These are phyloP conservation scores for Epinephelus awoara DNA, from an alignment of 2,797 vertebrate species.

Conservation along the genomic window DNA sequence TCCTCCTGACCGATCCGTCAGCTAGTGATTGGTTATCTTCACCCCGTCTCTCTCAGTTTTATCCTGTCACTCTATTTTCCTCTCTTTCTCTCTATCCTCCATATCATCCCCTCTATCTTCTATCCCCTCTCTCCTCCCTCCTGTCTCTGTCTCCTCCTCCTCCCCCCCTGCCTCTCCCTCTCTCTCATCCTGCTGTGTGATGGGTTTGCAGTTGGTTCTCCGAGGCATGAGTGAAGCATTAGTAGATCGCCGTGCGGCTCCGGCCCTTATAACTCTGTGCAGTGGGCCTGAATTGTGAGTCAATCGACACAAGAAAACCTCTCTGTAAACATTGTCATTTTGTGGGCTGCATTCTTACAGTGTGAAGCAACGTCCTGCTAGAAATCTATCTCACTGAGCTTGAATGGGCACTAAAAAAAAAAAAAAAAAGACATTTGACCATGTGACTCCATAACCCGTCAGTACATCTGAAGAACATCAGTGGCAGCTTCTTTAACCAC, in stretches of 20 bases:
- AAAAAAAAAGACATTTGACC: background rate
- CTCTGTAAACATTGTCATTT: slow-evolving; percentile 69
- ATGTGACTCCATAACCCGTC: background rate
- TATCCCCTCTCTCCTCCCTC: slow-evolving; percentile 62
- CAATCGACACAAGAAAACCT: slow-evolving; percentile 72
- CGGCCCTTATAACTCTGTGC: slow-evolving; percentile 99
- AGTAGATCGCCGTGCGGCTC: slow-evolving; percentile 99
- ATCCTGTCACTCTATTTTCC: slow-evolving; percentile 43
- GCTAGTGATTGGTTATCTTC: slow-evolving; percentile 59
- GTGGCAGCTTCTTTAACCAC: slow-evolving; percentile 13
- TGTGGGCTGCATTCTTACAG: slow-evolving; percentile 75
- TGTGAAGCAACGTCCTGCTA: slow-evolving; percentile 13
- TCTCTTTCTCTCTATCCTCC: slow-evolving; percentile 31
- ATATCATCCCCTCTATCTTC: slow-evolving; percentile 53
- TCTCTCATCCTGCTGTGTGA: slow-evolving; percentile 87
- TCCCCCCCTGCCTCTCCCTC: slow-evolving; percentile 73
- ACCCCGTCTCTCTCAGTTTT: slow-evolving; percentile 52
- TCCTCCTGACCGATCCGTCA: slow-evolving; percentile 60
- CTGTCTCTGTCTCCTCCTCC: slow-evolving; percentile 61
- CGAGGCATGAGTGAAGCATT: slow-evolving; percentile 99
- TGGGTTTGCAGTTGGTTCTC: slow-evolving; percentile 98
- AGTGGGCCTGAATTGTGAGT: slow-evolving; percentile 99
- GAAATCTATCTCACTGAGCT: background rate
- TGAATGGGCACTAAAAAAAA: background rate
- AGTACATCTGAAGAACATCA: background rate